These are phyloP conservation scores for Xerus inauris DNA, from an alignment of 2,113 vertebrate species.

Conservation along the genomic window DNA sequence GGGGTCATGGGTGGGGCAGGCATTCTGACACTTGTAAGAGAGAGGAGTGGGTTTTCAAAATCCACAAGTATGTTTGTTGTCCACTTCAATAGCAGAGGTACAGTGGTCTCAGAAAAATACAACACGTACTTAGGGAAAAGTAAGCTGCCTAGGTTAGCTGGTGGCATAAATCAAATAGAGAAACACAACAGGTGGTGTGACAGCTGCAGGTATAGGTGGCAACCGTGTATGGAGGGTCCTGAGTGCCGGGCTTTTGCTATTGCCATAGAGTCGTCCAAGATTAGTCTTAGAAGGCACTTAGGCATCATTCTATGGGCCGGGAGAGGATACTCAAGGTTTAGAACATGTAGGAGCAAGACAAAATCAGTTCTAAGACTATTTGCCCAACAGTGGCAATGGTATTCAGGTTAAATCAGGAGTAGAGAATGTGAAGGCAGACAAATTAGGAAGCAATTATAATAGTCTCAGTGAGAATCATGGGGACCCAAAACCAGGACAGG, in stretches of 20 bases:
- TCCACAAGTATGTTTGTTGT: neutral
- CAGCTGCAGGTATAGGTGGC: neutral
- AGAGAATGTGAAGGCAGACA: neutral
- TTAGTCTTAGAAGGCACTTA: neutral
- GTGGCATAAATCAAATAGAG: neutral
- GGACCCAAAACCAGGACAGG: neutral
- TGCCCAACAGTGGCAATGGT: neutral
- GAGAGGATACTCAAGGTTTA: conserved; percentile 22
- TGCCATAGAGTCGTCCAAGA: neutral
- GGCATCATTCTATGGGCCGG: neutral
- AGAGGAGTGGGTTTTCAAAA: neutral
- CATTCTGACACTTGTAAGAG: neutral
- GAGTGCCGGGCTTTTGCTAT: neutral
- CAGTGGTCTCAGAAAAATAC: neutral
- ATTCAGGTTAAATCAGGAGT: neutral
- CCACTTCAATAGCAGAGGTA: neutral
- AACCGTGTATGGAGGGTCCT: neutral
- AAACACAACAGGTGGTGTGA: neutral
- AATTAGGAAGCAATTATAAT: neutral
- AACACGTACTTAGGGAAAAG: neutral
- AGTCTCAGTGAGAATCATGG: neutral
- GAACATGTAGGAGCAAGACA: neutral
- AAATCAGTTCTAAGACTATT: neutral
- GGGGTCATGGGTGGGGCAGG: neutral
- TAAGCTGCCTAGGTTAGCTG: neutral